These are phyloP conservation scores for Myrmecophaga tridactyla DNA, from an alignment of 2,113 vertebrate genomes.

Conservation along the genomic window DNA sequence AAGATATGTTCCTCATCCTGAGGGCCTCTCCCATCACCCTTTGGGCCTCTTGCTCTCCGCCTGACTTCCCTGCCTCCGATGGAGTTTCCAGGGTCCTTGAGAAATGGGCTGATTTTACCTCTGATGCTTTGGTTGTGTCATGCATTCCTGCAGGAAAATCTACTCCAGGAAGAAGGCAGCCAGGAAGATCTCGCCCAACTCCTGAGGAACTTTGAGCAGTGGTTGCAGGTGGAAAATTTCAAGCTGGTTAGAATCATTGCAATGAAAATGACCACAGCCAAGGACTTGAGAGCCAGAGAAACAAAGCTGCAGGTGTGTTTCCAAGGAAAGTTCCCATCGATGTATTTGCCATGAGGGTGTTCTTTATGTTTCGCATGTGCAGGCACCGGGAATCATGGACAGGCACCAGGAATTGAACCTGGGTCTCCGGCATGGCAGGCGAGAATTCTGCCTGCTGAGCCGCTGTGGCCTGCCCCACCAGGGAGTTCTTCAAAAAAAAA, in stretches of 20 bases:
- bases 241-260: constrained; percentile 82
- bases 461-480: too few relatives aligned
- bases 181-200: constrained; percentile 55
- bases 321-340: not conserved
- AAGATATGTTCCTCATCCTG: too few relatives aligned
- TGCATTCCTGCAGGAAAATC: not conserved
- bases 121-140: rapidly evolving
- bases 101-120: not conserved
- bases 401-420: too few relatives aligned
- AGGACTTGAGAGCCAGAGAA: constrained; percentile 78
- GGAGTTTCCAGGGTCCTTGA: not conserved
- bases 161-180: not conserved
- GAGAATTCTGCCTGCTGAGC: too few relatives aligned
- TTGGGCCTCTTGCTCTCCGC: not conserved
- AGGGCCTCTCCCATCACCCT: too few relatives aligned
- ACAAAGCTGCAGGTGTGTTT: constrained; percentile 86
- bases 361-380: too few relatives aligned
- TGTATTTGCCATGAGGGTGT: not conserved
- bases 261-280: constrained; percentile 48
- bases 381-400: too few relatives aligned
- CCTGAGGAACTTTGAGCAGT: constrained; percentile 85
- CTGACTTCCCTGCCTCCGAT: not conserved
- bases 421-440: too few relatives aligned
- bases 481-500: not conserved
- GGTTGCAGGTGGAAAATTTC: constrained; percentile 86